Conservation (phyloP, 2,888 invertebrate species). For the Hyles lineata region DNA sequence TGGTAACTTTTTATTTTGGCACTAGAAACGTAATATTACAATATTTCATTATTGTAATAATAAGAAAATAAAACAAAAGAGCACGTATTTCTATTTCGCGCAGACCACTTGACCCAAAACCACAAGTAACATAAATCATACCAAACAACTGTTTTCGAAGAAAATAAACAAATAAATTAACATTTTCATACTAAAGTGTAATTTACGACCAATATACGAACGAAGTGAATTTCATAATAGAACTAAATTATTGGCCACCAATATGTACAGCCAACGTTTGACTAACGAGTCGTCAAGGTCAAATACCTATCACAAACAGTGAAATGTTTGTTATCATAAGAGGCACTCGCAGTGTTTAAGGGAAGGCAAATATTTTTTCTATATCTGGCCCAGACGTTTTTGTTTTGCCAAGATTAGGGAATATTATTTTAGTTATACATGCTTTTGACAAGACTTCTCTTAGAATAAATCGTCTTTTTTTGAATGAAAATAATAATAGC, state of each 20-base stretch:
- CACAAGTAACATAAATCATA: too few relatives aligned
- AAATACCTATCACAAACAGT: slow-evolving; percentile 15
- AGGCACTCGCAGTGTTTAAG: slow-evolving; percentile 5
- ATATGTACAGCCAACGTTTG: not conserved
- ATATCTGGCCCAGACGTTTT: slow-evolving; percentile 13
- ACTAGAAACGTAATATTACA: too few relatives aligned
- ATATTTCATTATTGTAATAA: too few relatives aligned
- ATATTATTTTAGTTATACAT: slow-evolving; percentile 2
- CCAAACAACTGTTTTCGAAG: too few relatives aligned
- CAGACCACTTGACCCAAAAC: too few relatives aligned
- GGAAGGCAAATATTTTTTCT: slow-evolving; percentile 21
- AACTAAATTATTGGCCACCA: not conserved
- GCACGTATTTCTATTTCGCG: too few relatives aligned
- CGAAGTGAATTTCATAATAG: not conserved
- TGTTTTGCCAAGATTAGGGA: slow-evolving; percentile 9
- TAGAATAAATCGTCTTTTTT: not conserved
- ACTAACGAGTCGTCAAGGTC: slow-evolving; percentile 12
- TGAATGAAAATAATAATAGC: not conserved
- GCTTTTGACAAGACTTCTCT: not conserved
- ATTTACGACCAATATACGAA: too few relatives aligned
- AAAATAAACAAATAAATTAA: too few relatives aligned
- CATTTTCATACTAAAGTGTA: too few relatives aligned
- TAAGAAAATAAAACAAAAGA: too few relatives aligned
- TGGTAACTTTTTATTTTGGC: too few relatives aligned
- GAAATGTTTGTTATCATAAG: slow-evolving; percentile 13